Base-by-base conservation (phyloP, 2,888 invertebrate species). In the Drosophila suboccidentalis region DNA sequence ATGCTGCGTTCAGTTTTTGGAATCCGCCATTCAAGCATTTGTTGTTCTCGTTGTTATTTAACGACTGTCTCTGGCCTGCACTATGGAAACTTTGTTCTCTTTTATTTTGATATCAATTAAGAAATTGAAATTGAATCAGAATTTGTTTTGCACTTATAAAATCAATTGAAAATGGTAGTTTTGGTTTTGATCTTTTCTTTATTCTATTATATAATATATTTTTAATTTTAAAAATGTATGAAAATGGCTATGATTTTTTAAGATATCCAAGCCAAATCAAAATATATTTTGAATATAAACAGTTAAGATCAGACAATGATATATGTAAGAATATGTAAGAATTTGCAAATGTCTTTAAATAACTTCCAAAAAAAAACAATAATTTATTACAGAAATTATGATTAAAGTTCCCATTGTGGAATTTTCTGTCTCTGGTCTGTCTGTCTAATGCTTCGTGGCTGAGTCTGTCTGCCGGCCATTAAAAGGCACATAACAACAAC, bases 381-480 rank as follows among this genome's bases (percentile, higher is more conserved):
- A 29, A 29, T 8, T 8, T 29, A 29, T 29, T 29, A 29, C 29
- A 29, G 8, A 38, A 38, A 38, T 8, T 8, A 8, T 38, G 2
- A n/a, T 1, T 1, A 38, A 8, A n/a, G 6, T 38, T n/a, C 4
- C 38, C 38, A 38, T 8, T 0, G 38, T 38, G 8, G 36, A 59
- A 8, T 29, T 29, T 8, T 29, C 34, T 34, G 15, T 26, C 26
- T 9, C 47, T 44, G 26, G 39, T 19, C 11, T 46, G 50, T 62
- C n/a, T 57, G 32, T 36, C 19, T 60, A 44, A 41, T 15, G 26
- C 44, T 57, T 57, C 38, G 22, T 46, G 36, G 63, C 46, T 38
- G 50, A 63, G 75, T 65, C 75, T 61, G 58, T 74, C 64, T 68
- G 75, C 46, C 34, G 49, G 64, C 64, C 58, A 69, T 69, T 49